Evolutionary conservation across 92 coral and sea anemone genomes (phyloP), one percentile per base, ranked within the genome.

Genomic region (Porites evermanni): DNA sequence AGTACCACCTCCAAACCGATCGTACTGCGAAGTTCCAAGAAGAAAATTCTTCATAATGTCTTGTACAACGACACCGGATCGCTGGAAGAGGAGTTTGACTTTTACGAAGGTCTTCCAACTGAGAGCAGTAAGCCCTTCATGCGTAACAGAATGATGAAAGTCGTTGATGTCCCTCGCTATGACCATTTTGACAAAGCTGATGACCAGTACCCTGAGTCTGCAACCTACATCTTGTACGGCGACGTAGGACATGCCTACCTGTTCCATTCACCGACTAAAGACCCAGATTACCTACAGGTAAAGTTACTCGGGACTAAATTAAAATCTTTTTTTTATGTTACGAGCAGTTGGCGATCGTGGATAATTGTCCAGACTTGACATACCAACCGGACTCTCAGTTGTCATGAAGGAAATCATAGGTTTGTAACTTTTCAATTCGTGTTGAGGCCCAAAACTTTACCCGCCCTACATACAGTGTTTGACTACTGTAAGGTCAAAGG

Each of bases 231-330:
- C 79, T 4, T 91, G 79, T 91, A 87, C 38, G 93, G 93, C 12
- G 78, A 77, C 24, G 23, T 75, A 20, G 77, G 60, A 0, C 70
- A 82, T 73, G 93, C 93, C 73, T 91, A 75, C 82, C 84, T 91
- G 54, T 75, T 86, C 59, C 91, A 87, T 76, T 53, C 63, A 38
- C 93, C 93, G 29, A 77, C 91, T 23, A 90, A 79, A 69, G 74
- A 76, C 51, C 91, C 91, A 2, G 91, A 87, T 83, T 90, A 86
- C 83, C 58, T 86, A 51, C 93, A 90, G 91, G 93, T 90, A 67
- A 6, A 58, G 75, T 23, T 26, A 26, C 2, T 26, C 32, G 32
- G 32, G 32, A 29, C 32, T 29, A 29, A 29, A 29, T 29, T 29
- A 2, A 29, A 29, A 29, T 29, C 32, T 29, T 29, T 29, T 29